Conservation (phyloP, 2,888 invertebrate species). For the Trichogramma evanescens region DNA sequence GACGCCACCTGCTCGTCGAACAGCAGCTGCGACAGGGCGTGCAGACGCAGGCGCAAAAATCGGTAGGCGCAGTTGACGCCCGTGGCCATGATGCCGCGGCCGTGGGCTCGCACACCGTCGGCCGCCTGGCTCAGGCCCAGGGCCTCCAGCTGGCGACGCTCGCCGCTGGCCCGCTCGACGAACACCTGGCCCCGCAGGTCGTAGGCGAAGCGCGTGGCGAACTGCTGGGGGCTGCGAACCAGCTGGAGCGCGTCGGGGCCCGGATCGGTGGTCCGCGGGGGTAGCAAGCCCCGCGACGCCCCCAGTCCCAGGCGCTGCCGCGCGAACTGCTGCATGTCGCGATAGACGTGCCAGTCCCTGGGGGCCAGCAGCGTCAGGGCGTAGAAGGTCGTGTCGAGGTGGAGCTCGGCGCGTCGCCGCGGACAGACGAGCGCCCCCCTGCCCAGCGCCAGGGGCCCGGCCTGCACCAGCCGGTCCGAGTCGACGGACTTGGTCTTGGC, state of each 20-base stretch:
- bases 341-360: constrained; percentile 96
- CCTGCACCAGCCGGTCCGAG: constrained; percentile 43
- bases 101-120: constrained; percentile 94
- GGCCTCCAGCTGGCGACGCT: constrained; percentile 82
- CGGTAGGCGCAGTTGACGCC: constrained; percentile 91
- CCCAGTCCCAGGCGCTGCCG: constrained; percentile 71
- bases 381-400: constrained; percentile 91
- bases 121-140: constrained; percentile 92
- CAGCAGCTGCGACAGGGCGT: constrained; percentile 91
- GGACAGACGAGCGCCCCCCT: constrained; percentile 27
- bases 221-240: constrained; percentile 91
- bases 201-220: constrained; percentile 88
- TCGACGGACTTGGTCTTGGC: constrained; percentile 68
- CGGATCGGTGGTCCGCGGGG: constrained; percentile 94
- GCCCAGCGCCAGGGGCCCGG: constrained; percentile 28
- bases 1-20: constrained; percentile 98
- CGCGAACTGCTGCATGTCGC: constrained; percentile 92
- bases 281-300: constrained; percentile 86
- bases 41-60: constrained; percentile 87
- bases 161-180: constrained; percentile 82
- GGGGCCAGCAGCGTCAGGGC: constrained; percentile 94
- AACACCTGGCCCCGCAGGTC: constrained; percentile 96
- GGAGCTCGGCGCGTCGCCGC: constrained; percentile 67
- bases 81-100: constrained; percentile 92
- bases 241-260: constrained; percentile 95